Base-by-base conservation (phyloP, 2,113 vertebrate species). In the Recurvirostra avosetta region DNA sequence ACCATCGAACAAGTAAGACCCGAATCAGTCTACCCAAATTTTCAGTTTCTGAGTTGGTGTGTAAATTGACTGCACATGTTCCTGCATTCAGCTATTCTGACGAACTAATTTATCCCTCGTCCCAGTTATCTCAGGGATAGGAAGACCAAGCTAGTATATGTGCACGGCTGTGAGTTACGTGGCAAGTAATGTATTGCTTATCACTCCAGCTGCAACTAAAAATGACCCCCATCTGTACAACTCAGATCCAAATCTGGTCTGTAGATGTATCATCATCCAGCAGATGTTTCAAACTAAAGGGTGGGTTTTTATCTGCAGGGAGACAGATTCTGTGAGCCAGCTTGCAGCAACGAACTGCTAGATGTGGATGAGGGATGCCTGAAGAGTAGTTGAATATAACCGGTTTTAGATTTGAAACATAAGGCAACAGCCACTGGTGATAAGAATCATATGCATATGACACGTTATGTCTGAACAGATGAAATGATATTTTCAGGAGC, bases 101-200 rank as follows among this genome's bases (percentile, higher is more conserved):
- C 70, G 5, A 90, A 83, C 8, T 41, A 32, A 52, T 91, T 45
- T 41, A 67, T 80, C 16, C 27, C 55, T 73, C n/a, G 30, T 94
- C 38, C 13, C 22, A 53, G 4, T 30, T 53, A 49, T 15, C 40
- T 40, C 41, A 88, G 53, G 40, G 65, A 16, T 7, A 55, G 32
- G 45, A 75, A 67, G 52, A 67, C 3, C 18, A 58, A 1, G 0
- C 45, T 36, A 47, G 15, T 67, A 7, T 16, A 7, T 16, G 32
- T 36, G 16, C 15, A 11, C 9, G 34, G 9, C 47, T 22, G 14
- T 17, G 12, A 19, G 11, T 27, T 71, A 68, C 0, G 0, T 62
- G 23, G 12, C 59, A 47, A 78, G 50, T 71, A 74, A 67, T 4
- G 16, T 12, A 45, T 52, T 52, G 36, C 45, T 34, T 83, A 45